Evolutionary conservation across 1,140 invertebrate species (phyloP).

Genomic region (Sitodiplosis mosellana): DNA sequence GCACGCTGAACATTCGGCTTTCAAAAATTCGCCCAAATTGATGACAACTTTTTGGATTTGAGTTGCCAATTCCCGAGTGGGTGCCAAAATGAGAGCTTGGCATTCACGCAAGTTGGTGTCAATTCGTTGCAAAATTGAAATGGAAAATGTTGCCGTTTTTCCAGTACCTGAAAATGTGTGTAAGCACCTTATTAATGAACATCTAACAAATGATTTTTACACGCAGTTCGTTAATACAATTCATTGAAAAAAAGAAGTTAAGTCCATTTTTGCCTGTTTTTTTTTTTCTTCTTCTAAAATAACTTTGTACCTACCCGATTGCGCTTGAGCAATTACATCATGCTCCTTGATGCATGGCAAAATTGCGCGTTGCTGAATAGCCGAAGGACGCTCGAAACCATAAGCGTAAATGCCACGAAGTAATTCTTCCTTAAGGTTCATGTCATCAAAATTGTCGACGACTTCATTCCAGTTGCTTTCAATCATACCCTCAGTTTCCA

Average conservation of each 20-base stretch:
- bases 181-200: too few relatives aligned
- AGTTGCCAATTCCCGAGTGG: conserved; percentile 30
- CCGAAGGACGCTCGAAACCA: conserved; percentile 97
- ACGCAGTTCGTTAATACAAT: too few relatives aligned
- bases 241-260: too few relatives aligned
- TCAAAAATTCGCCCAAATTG: conserved; percentile 89
- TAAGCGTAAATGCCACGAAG: conserved; percentile 93
- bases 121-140: conserved; percentile 91
- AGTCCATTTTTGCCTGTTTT: too few relatives aligned
- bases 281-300: too few relatives aligned
- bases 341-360: conserved; percentile 82
- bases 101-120: conserved; percentile 65
- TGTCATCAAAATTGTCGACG: conserved; percentile 92
- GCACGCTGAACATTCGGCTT: conserved; percentile 86
- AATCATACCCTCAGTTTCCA: conserved; percentile 52
- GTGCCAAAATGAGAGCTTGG: conserved; percentile 89
- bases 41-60: conserved; percentile 48
- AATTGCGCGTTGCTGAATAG: conserved; percentile 94
- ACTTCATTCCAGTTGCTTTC: conserved; percentile 59
- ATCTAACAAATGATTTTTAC: too few relatives aligned
- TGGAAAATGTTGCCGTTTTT: conserved; percentile 95
- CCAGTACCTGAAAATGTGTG: conserved; percentile 53
- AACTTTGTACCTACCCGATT: conserved; percentile 64
- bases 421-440: conserved; percentile 85
- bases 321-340: conserved; percentile 97